Evolutionary conservation across 2,113 vertebrate species (phyloP), one percentile per base, ranked within the genome.

Genomic region (Prolemur simus): DNA sequence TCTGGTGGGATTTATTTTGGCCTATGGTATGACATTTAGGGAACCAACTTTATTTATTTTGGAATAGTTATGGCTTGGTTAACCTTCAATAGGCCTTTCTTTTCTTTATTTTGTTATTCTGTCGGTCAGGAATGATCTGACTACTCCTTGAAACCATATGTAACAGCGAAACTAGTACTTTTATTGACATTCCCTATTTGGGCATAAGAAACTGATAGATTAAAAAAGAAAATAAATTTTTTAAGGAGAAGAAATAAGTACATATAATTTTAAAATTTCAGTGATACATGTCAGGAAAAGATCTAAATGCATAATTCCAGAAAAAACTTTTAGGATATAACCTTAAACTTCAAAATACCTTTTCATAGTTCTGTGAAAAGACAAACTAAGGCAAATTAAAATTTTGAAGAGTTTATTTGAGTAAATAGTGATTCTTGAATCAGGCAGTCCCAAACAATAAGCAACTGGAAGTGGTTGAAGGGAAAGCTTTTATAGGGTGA

Each of bases 71-170:
- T 34, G 58, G 45, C 69, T 92, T 92, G 47, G 54, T 74, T 96
- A 93, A 81, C 25, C 54, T 94, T 92, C 69, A 64, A 45, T 25
- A 80, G 58, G 64, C 25, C 74, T 81, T 90, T 83, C 86, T 77
- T 77, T 91, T 64, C 64, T 94, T 95, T 97, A 77, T 92, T 91
- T 87, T 95, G 68, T 87, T 93, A 85, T 68, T 92, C 49, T 94
- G 49, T 94, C 78, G 58, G 13, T 95, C 83, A 83, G 32, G 47
- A 94, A 69, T 58, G n/a, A 83, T 64, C 47, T 84, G 66, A 92
- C 47, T 74, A 25, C 42, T 58, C 21, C 45, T 69, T 60, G 25
- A 81, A 83, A 45, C 45, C 54, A 71, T 52, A 25, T 47, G 68
- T 27, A 80, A 34, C 4, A 21, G 18, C 2, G 11, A 81, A 94